Evolutionary conservation across 2,113 vertebrate genomes (phyloP).

Genomic region (Dolichotis patagonum): DNA sequence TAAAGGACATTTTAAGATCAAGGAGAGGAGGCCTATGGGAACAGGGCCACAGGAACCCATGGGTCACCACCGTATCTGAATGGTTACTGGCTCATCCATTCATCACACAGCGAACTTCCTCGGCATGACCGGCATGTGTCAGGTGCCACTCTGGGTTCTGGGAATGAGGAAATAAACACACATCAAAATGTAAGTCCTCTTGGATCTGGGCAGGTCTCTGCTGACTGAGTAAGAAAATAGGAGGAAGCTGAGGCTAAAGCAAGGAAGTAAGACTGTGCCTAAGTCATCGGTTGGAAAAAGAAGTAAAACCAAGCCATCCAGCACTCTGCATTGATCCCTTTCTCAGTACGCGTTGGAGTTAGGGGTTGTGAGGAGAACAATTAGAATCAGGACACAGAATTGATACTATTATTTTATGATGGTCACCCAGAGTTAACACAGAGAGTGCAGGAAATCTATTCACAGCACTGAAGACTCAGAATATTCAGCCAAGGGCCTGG

Average conservation of each 20-base stretch:
- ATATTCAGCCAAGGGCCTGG: too few species aligned
- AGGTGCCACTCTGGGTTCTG: background rate
- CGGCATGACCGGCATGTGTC: background rate
- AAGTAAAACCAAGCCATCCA: conserved; percentile 1
- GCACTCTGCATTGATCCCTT: background rate
- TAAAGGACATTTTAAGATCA: conserved; percentile 9
- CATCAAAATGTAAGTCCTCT: background rate
- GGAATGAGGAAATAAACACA: background rate
- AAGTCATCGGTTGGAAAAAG: background rate
- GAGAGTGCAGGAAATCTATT: too few species aligned
- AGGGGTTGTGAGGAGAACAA: too few species aligned
- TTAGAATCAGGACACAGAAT: too few species aligned
- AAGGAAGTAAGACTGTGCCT: background rate
- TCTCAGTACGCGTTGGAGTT: background rate
- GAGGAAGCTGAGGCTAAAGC: background rate
- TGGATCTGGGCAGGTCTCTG: background rate
- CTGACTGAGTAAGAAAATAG: background rate
- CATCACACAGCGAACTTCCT: background rate
- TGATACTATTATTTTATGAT: too few species aligned
- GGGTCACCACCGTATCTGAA: background rate
- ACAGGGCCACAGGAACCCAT: background rate
- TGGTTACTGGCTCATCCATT: background rate
- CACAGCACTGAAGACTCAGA: too few species aligned
- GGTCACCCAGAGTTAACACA: too few species aligned
- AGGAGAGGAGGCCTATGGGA: background rate